These are phyloP conservation scores for Schizopygopsis pylzovi DNA, from an alignment of 2,797 vertebrate genomes.

Conservation along the genomic window DNA sequence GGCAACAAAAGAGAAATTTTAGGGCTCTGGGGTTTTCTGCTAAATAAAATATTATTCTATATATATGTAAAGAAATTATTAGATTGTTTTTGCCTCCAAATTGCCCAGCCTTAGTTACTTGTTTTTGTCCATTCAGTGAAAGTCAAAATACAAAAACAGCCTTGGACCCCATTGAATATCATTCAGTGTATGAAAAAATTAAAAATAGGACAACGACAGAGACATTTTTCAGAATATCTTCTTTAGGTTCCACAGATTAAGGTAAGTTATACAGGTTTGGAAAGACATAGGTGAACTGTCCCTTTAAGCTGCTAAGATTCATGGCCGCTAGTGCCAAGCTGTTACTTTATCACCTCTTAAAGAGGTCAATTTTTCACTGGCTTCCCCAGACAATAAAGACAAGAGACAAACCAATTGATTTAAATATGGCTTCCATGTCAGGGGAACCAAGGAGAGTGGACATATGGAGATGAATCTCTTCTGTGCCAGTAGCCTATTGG, in stretches of 20 bases:
- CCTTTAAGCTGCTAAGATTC: constrained; percentile 70
- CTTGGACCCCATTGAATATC: too few species aligned
- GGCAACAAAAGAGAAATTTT: not conserved
- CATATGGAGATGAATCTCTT: constrained; percentile 64
- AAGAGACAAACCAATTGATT: constrained; percentile 78
- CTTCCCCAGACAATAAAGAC: constrained; percentile 71
- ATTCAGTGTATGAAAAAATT: too few species aligned
- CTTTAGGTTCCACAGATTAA: not conserved
- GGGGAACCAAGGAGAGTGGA: constrained; percentile 64
- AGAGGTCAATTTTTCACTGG: constrained; percentile 66
- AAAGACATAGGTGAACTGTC: constrained; percentile 17
- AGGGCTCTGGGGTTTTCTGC: not conserved
- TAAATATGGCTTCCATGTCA: constrained; percentile 63
- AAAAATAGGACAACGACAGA: too few species aligned
- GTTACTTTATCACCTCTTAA: constrained; percentile 71
- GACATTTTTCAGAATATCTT: not conserved
- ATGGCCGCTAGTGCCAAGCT: constrained; percentile 65
- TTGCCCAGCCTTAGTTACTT: too few species aligned
- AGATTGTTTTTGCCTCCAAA: too few species aligned
- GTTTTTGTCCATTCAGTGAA: too few species aligned
- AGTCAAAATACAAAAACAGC: too few species aligned
- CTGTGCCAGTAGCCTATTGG: constrained; percentile 57
- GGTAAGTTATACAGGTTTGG: not conserved
- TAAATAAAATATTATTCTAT: not conserved
- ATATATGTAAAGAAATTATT: too few species aligned